Percentiles rank a stretch among this genome's conserved stretches.
Evolutionary conservation across 2,888 invertebrate genomes (phyloP).

Genomic region (Thyatira batis): DNA sequence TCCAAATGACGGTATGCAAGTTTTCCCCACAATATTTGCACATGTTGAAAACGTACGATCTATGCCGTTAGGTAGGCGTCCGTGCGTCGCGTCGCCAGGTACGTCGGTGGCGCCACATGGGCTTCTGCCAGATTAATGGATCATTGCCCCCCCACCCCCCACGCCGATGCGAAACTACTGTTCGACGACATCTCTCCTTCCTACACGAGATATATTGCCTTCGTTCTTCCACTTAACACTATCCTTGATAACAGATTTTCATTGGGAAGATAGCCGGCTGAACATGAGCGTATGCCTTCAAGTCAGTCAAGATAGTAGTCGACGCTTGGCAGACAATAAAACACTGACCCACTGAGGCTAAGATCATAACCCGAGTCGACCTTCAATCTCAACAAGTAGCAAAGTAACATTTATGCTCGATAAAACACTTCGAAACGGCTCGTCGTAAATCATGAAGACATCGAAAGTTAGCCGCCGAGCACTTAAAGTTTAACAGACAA

Average conservation of each 20-base stretch:
- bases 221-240: conserved; percentile 60
- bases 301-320: neutral
- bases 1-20: conserved; percentile 26
- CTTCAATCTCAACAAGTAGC: conserved; percentile 79
- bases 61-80: conserved; percentile 79
- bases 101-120: conserved; percentile 87
- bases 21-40: conserved; percentile 49
- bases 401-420: conserved; percentile 80
- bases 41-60: conserved; percentile 66
- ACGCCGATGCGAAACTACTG: conserved; percentile 72
- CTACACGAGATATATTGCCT: conserved; percentile 63
- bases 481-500: conserved; percentile 82
- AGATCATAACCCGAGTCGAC: conserved; percentile 62
- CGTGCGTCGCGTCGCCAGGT: conserved; percentile 78
- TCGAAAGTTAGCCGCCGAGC: conserved; percentile 79
- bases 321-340: conserved; percentile 36
- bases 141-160: conserved; percentile 85
- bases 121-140: conserved; percentile 92
- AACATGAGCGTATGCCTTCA: neutral
- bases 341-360: conserved; percentile 59
- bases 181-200: conserved; percentile 70
- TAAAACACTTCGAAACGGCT: conserved; percentile 79
- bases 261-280: conserved; percentile 12
- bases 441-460: conserved; percentile 78
- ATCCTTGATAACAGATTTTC: conserved; percentile 27